Evolutionary conservation across 1,140 invertebrate species (phyloP), one percentile per base, ranked within the genome.

Genomic region (Vanessa tameamea): DNA sequence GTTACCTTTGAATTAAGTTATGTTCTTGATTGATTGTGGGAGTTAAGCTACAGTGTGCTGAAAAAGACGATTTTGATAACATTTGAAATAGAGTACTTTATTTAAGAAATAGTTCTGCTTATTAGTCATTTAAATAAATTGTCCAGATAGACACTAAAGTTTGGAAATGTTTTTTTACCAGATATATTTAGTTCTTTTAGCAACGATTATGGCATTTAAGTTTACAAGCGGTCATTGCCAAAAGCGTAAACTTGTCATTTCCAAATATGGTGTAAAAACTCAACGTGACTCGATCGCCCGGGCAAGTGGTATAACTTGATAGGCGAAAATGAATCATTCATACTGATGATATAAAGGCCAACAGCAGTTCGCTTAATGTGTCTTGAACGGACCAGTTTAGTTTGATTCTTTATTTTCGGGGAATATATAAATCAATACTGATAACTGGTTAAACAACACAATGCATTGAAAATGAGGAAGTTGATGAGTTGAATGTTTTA

Each of bases 181-280:
- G 11, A 59, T 26, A 12, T 14, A 23, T 59, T 14, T 59, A 26
- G 23, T 13, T 59, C 20, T 69, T 57, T 37, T 72, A 69, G 64
- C 64, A 61, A 72, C 57, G 75, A 74, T 77, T 76, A 74, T 73
- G 71, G 69, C 72, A 72, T 76, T 76, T 75, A 75, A 50, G 72
- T 77, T 78, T 78, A 77, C 75, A 74, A 64, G 70, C 71, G 78
- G 87, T 89, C 86, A 90, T 89, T 88, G 85, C 89, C 90, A 89
- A 92, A 92, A 90, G 80, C 77, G 80, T 84, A 82, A 85, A 86
- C 78, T 84, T 81, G 89, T 86, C 81, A 81, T 90, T 87, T 86
- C 89, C 89, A 85, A 89, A 85, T 89, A 87, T 82, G 86, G 90
- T 75, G 75, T 83, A 86, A 92, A 88, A 88, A 85, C 82, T 84